Percentiles rank a stretch among this genome's conserved stretches.
Conservation (phyloP, 2,797 vertebrate genomes). For the Oreonectes daqikongensis region DNA sequence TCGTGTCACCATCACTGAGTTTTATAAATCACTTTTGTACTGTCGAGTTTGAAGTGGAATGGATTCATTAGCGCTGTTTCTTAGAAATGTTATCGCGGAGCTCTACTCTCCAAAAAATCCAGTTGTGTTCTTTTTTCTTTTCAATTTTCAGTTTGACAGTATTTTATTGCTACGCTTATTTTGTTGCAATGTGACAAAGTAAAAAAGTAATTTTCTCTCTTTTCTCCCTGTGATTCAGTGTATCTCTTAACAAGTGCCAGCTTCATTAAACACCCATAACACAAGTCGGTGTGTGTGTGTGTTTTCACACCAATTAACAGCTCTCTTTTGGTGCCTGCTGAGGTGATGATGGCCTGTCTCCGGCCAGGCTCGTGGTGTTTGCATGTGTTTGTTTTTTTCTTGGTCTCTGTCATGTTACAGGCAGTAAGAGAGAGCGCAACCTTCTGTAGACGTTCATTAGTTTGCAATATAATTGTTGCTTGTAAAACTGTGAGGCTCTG, state of each 20-base stretch:
- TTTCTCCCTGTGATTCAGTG: constrained; percentile 71
- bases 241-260: constrained; percentile 64
- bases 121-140: constrained; percentile 21
- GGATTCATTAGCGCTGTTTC: constrained; percentile 34
- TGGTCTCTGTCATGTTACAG: constrained; percentile 52
- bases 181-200: neutral
- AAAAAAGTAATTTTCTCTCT: constrained; percentile 41
- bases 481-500: constrained; percentile 53
- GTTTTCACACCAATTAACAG: constrained; percentile 80
- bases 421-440: constrained; percentile 57
- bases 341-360: constrained; percentile 75
- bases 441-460: constrained; percentile 67
- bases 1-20: constrained; percentile 45
- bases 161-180: neutral
- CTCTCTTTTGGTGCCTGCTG: constrained; percentile 71
- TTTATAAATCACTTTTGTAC: constrained; percentile 31
- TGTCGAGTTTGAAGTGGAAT: constrained; percentile 53
- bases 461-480: constrained; percentile 71
- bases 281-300: constrained; percentile 59
- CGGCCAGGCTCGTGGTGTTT: constrained; percentile 52
- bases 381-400: constrained; percentile 40
- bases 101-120: constrained; percentile 40
- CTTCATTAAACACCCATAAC: constrained; percentile 66
- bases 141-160: neutral
- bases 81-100: constrained; percentile 59